Conservation (phyloP, 2,113 vertebrate species). For the Saguinus imperator region DNA sequence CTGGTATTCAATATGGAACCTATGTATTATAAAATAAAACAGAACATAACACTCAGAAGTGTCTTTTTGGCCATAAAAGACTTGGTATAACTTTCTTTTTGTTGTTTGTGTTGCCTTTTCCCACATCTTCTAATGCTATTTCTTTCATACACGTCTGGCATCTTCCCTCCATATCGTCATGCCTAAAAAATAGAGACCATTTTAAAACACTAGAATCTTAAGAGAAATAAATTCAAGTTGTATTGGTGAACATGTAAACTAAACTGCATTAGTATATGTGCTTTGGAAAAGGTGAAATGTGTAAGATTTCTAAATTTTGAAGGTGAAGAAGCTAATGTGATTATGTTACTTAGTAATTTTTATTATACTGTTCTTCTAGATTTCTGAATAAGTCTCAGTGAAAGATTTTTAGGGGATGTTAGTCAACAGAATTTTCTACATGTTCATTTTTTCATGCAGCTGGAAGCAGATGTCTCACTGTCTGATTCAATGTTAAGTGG, state of each 20-base stretch:
- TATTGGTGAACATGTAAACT: neutral
- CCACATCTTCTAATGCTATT: no score
- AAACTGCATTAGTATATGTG: neutral
- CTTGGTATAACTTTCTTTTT: neutral
- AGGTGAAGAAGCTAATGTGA: neutral
- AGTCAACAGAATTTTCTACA: constrained; percentile 33
- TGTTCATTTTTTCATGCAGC: constrained; percentile 48
- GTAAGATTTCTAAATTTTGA: constrained; percentile 25
- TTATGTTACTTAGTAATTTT: neutral
- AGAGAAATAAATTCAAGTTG: neutral
- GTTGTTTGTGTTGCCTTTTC: no score
- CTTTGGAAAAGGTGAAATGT: neutral
- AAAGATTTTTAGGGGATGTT: constrained; percentile 5
- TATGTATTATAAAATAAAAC: neutral
- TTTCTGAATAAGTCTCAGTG: neutral
- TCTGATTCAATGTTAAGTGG: constrained; percentile 47
- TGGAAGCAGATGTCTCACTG: constrained; percentile 49
- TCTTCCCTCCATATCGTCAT: neutral
- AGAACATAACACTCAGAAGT: neutral
- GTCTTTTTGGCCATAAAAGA: neutral
- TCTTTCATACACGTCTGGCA: neutral
- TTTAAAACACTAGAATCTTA: neutral
- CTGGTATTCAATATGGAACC: neutral
- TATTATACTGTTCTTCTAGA: neutral
- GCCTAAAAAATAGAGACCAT: neutral